These are phyloP conservation scores for Sphenopsis melanotis DNA, from an alignment of 2,797 vertebrate species.

Conservation along the genomic window DNA sequence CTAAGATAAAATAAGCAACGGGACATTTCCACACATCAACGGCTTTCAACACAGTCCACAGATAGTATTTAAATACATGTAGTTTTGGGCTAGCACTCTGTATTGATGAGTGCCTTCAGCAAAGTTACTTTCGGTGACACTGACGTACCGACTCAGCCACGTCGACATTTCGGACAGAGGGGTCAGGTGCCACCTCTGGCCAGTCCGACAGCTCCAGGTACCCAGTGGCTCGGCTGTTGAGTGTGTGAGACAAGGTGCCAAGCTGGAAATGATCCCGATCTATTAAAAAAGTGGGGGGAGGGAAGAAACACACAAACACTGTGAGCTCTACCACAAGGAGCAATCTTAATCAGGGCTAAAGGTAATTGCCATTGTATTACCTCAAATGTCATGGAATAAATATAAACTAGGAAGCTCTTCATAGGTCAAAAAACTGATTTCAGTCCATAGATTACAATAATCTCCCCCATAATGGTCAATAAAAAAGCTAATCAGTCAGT, in stretches of 20 bases:
- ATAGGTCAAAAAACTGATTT: conserved; percentile 85
- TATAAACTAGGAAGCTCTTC: conserved; percentile 80
- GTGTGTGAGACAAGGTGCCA: conserved; percentile 92
- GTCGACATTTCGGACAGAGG: conserved; percentile 91
- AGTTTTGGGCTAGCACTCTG: neutral
- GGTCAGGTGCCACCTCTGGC: conserved; percentile 90
- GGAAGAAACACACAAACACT: conserved; percentile 65
- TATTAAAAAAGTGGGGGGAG: conserved; percentile 56
- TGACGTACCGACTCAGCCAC: conserved; percentile 84
- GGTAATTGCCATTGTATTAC: conserved; percentile 80
- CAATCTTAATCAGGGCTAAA: conserved; percentile 75
- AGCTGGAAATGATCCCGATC: conserved; percentile 95
- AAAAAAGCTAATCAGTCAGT: conserved; percentile 86
- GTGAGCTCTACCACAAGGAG: conserved; percentile 64
- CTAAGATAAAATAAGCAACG: neutral
- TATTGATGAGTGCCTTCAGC: neutral
- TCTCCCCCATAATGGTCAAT: conserved; percentile 82
- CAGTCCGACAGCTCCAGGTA: conserved; percentile 95
- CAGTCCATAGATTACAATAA: conserved; percentile 84
- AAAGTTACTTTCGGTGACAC: conserved; percentile 54
- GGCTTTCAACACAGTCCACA: neutral
- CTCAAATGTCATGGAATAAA: conserved; percentile 83
- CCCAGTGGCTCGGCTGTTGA: conserved; percentile 86
- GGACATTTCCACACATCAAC: rapidly evolving
- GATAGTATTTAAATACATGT: neutral